Evolutionary conservation across 2,888 invertebrate genomes (phyloP).

Genomic region (Cecidostiba fungosa): DNA sequence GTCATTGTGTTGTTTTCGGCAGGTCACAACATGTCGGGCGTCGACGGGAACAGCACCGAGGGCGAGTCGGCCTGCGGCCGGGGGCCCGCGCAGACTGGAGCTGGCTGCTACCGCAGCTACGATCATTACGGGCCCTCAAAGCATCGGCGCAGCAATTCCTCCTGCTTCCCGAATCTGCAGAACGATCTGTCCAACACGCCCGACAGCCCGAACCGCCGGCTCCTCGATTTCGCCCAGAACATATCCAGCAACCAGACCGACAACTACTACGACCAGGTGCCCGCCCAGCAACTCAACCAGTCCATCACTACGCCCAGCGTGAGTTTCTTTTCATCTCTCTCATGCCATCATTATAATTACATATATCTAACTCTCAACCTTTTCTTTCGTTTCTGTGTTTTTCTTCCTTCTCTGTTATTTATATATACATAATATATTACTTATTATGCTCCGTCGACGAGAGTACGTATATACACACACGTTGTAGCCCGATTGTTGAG

Average conservation of each 20-base stretch:
- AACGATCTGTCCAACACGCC: conserved; percentile 77
- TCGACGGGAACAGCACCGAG: conserved; percentile 92
- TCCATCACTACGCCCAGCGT: conserved; percentile 78
- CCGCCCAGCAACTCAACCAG: conserved; percentile 76
- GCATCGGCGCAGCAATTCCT: conserved; percentile 82
- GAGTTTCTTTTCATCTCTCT: conserved; percentile 70
- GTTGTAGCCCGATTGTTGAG: conserved; percentile 22
- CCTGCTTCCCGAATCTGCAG: conserved; percentile 78
- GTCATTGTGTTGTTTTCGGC: conserved; percentile 70
- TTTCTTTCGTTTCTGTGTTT: not conserved
- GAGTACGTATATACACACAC: not conserved
- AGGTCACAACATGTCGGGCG: conserved; percentile 96
- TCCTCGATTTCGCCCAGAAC: conserved; percentile 78
- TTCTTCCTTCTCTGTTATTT: not conserved
- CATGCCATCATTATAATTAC: not conserved
- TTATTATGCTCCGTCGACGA: not conserved
- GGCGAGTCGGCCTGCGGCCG: conserved; percentile 83
- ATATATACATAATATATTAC: not conserved
- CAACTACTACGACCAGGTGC: conserved; percentile 77
- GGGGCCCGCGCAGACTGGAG: conserved; percentile 87
- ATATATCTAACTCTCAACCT: not conserved
- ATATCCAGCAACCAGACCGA: conserved; percentile 77
- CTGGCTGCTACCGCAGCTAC: conserved; percentile 90
- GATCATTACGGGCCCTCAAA: conserved; percentile 82
- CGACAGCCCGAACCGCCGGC: conserved; percentile 78